Conservation (phyloP, 1,140 invertebrate genomes). For the Triops cancriformis region DNA sequence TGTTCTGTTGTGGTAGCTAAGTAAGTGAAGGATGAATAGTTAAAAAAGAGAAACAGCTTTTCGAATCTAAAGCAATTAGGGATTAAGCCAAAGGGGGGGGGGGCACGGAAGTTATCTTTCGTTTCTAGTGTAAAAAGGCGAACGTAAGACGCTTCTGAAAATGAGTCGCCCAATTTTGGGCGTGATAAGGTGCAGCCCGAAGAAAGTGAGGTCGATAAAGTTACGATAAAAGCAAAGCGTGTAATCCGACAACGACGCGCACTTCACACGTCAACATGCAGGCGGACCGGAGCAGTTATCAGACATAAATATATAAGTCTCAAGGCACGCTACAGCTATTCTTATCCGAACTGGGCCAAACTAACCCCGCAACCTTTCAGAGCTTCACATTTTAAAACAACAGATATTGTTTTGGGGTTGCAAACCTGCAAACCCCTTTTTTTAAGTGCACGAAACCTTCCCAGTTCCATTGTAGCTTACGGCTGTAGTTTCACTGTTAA, state of each 20-base stretch:
- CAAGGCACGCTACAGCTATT: slow-evolving; percentile 2
- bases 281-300: neutral
- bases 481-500: too few species aligned
- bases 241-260: slow-evolving; percentile 8
- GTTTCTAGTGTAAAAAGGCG: neutral
- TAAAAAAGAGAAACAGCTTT: neutral
- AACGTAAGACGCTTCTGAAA: neutral
- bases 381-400: neutral
- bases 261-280: slow-evolving; percentile 13
- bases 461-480: too few species aligned
- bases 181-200: neutral
- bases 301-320: slow-evolving; percentile 7
- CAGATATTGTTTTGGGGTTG: neutral
- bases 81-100: too few species aligned
- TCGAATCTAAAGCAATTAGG: neutral
- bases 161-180: neutral
- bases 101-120: too few species aligned
- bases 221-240: slow-evolving; percentile 12
- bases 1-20: neutral
- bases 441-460: too few species aligned
- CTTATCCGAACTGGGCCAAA: neutral
- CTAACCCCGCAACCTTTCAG: neutral
- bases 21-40: neutral
- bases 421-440: too few species aligned
- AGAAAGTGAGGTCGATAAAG: neutral